phyloP scores from a whole-genome alignment of 2,797 vertebrate species.

The Chiroxiphia lanceolata region DNA sequence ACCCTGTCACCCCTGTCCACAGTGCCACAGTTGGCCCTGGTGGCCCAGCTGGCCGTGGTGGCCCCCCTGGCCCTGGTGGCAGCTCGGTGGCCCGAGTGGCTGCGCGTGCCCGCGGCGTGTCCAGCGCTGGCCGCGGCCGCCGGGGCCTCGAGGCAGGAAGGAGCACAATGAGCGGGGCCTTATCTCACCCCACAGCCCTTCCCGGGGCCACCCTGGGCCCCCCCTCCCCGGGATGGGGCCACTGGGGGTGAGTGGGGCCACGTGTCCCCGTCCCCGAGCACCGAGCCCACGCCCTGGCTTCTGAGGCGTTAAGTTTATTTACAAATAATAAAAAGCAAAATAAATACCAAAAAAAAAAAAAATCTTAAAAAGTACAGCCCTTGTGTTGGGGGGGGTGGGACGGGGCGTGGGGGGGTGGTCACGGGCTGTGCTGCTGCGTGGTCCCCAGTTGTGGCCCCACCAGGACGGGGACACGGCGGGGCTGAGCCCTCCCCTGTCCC shows the following conservation, averaged over 20 bases:
- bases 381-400: too few species aligned
- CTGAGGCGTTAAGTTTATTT: slow-evolving; percentile 66
- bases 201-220: background rate
- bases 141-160: slow-evolving; percentile 65
- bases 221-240: rapidly evolving
- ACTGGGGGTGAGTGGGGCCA: background rate
- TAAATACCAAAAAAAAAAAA: slow-evolving; percentile 72
- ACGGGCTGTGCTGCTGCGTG: background rate
- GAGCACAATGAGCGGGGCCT: slow-evolving; percentile 59
- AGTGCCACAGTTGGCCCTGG: background rate
- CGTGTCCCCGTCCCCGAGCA: rapidly evolving
- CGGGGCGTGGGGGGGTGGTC: background rate
- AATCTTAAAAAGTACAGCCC: slow-evolving; percentile 9
- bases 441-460: background rate
- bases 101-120: background rate
- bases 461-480: background rate
- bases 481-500: background rate
- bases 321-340: slow-evolving; percentile 75
- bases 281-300: background rate
- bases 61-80: rapidly evolving
- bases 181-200: slow-evolving; percentile 61
- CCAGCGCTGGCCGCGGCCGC: background rate
- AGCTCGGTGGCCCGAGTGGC: background rate
- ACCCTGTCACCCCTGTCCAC: too few species aligned
- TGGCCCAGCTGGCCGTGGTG: background rate